These are phyloP conservation scores for roundworm (Caenorhabditis elegans) DNA, from an alignment of 1,140 invertebrate genomes.

Conservation along the genomic window DNA sequence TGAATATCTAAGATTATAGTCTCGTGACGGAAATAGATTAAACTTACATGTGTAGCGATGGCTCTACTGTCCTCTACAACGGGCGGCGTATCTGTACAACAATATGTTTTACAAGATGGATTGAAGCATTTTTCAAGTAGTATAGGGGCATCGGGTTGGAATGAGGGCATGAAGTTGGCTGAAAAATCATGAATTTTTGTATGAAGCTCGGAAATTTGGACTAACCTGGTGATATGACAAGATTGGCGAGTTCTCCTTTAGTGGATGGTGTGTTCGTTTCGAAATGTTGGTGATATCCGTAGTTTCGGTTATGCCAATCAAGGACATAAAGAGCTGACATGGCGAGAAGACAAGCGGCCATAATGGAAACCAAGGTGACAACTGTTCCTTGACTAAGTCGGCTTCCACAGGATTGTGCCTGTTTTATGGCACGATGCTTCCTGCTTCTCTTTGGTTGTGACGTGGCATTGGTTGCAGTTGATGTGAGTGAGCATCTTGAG, in stretches of 20 bases:
- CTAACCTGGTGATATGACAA: neutral
- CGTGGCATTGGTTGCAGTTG: slow-evolving; percentile 32
- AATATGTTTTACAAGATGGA: slow-evolving; percentile 35
- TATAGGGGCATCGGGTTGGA: slow-evolving; percentile 18
- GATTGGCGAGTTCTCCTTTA: neutral
- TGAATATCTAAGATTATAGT: too few relatives aligned
- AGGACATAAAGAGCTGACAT: slow-evolving; percentile 61
- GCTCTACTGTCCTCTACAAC: neutral
- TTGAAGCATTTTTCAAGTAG: neutral
- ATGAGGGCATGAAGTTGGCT: neutral
- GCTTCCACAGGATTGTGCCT: neutral
- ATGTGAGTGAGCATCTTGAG: slow-evolving; percentile 44
- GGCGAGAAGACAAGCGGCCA: slow-evolving; percentile 53
- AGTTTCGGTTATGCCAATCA: slow-evolving; percentile 66
- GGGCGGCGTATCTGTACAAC: slow-evolving; percentile 20
- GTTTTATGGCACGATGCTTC: neutral
- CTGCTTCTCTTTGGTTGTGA: neutral
- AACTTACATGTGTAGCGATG: neutral
- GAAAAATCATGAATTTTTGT: neutral
- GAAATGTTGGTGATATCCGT: slow-evolving; percentile 44
- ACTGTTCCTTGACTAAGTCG: slow-evolving; percentile 53
- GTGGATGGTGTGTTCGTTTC: neutral
- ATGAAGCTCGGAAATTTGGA: neutral
- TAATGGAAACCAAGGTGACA: slow-evolving; percentile 45
- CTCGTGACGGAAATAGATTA: too few relatives aligned